Percentiles rank a stretch among this genome's conserved stretches.
Evolutionary conservation across 2,113 vertebrate genomes (phyloP).

Genomic region (Cathartes aura): DNA sequence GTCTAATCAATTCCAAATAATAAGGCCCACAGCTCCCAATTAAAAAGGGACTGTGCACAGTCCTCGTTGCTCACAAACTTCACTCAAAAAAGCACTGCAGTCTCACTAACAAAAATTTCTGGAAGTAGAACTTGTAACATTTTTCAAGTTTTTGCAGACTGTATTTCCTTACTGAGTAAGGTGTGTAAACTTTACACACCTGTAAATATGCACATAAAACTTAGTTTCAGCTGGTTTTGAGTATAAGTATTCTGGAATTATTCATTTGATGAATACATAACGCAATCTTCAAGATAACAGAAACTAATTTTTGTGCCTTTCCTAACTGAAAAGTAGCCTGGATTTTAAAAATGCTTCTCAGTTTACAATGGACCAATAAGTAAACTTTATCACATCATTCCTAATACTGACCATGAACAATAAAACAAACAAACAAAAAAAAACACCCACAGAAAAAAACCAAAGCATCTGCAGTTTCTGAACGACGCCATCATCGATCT

Average conservation of each 20-base stretch:
- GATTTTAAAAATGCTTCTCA: not conserved
- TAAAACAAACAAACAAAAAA: not conserved
- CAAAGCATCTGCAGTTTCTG: not conserved
- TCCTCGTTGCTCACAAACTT: not conserved
- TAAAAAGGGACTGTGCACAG: not conserved
- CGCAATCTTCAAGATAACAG: not conserved
- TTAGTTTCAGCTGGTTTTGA: not conserved
- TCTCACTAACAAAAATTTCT: not conserved
- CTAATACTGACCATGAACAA: not conserved
- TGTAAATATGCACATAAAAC: not conserved
- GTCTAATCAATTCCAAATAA: not conserved
- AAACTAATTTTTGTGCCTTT: not conserved
- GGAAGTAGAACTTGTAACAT: not conserved
- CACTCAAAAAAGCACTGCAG: not conserved
- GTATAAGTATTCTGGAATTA: not conserved
- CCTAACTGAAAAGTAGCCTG: not conserved
- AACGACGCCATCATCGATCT: not conserved
- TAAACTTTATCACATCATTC: not conserved
- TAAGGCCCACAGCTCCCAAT: conserved; percentile 45
- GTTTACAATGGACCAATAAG: not conserved
- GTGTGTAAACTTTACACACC: not conserved
- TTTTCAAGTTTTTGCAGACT: not conserved
- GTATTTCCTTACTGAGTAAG: not conserved
- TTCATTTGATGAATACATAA: not conserved
- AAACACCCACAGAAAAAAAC: accelerated